phyloP scores from a whole-genome alignment of 2,797 vertebrate species.

The Malurus leucopterus region DNA sequence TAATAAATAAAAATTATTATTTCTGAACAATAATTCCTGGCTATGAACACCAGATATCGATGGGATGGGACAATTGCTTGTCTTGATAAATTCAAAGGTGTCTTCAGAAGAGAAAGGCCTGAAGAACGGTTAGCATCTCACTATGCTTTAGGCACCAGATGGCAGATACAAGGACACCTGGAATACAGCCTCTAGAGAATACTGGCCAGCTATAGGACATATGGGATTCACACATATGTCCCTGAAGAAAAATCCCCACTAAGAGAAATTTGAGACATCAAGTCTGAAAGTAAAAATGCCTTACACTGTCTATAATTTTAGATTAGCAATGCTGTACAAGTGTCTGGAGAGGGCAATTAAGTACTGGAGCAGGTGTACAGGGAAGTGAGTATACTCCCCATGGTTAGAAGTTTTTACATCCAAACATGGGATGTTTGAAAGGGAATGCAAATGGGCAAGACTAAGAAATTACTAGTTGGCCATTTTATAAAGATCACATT shows the following conservation, averaged over 20 bases:
- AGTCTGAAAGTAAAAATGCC: background rate
- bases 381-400: background rate
- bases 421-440: background rate
- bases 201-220: background rate
- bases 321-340: background rate
- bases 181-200: background rate
- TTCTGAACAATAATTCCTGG: background rate
- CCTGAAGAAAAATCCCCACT: background rate
- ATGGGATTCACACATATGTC: background rate
- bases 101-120: background rate
- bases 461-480: background rate
- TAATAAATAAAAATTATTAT: too few species aligned
- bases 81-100: background rate
- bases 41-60: background rate
- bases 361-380: background rate
- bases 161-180: background rate
- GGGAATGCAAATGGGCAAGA: background rate
- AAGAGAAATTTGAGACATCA: background rate
- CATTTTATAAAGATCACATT: background rate
- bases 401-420: background rate
- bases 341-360: background rate
- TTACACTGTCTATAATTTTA: background rate
- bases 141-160: background rate
- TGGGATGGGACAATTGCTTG: background rate
- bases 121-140: background rate